Conservation (phyloP, 2,888 invertebrate genomes). For the Drosophila percnosoma region DNA sequence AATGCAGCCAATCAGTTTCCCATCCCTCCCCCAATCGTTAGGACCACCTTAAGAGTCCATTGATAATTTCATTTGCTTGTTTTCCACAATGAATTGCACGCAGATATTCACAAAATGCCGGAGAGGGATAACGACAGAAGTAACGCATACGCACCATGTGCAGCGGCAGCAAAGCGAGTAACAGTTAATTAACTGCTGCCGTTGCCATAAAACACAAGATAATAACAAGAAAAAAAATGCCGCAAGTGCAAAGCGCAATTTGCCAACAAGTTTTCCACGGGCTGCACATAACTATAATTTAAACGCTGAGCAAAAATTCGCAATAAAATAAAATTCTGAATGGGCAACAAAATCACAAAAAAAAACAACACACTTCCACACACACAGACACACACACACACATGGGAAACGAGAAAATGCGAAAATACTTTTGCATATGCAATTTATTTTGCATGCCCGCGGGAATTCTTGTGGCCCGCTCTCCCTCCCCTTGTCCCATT, state of each 20-base stretch:
- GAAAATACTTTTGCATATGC: conserved; percentile 72
- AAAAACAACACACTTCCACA: conserved; percentile 6
- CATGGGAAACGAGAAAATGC: conserved; percentile 41
- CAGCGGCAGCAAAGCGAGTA: conserved; percentile 44
- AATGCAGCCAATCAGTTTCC: not conserved
- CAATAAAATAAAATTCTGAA: conserved; percentile 70
- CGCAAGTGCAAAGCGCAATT: conserved; percentile 56
- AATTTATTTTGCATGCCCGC: conserved; percentile 72
- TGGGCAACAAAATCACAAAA: conserved; percentile 44
- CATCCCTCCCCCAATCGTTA: not conserved
- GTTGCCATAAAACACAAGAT: conserved; percentile 22
- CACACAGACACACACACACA: conserved; percentile 4
- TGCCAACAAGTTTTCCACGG: conserved; percentile 60
- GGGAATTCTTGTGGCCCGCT: conserved; percentile 39
- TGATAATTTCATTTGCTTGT: conserved; percentile 18
- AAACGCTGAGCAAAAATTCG: conserved; percentile 50
- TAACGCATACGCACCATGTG: conserved; percentile 67
- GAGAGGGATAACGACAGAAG: conserved; percentile 18
- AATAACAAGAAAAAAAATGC: conserved; percentile 14
- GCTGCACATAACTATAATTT: conserved; percentile 44
- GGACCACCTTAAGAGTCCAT: conserved; percentile 3
- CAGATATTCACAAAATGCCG: conserved; percentile 27
- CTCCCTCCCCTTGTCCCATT: not conserved
- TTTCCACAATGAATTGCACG: conserved; percentile 52
- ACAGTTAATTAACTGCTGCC: conserved; percentile 47